These are phyloP conservation scores for Zootermopsis nevadensis DNA, from an alignment of 2,888 invertebrate species.

Conservation along the genomic window DNA sequence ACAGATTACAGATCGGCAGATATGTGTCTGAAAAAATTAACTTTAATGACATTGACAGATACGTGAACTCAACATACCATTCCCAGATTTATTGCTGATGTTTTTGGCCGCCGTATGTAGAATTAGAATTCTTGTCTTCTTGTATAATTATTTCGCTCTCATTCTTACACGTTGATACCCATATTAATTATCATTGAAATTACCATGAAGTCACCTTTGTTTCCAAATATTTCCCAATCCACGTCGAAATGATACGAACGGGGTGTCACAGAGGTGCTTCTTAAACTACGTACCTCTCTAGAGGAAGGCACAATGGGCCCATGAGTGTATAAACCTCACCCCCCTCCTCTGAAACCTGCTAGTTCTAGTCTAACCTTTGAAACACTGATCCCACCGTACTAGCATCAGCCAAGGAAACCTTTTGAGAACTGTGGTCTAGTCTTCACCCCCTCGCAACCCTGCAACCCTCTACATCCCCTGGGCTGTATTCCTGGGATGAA, in stretches of 20 bases:
- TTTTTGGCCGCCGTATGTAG: too few species aligned
- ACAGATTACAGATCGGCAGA: neutral
- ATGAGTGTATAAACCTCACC: neutral
- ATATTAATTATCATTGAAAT: neutral
- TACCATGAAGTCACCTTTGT: neutral
- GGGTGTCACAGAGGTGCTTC: constrained; percentile 10
- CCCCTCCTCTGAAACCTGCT: neutral
- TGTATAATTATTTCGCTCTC: neutral
- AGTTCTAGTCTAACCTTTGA: constrained; percentile 29
- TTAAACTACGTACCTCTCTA: neutral
- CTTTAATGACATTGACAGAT: too few species aligned
- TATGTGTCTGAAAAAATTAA: too few species aligned
- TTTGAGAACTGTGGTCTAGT: constrained; percentile 28
- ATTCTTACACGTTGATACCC: neutral
- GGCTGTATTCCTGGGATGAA: constrained; percentile 38
- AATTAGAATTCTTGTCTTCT: too few species aligned
- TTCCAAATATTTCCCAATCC: neutral
- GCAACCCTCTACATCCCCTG: constrained; percentile 37
- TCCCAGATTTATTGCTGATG: too few species aligned
- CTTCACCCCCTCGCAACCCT: neutral
- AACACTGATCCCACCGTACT: constrained; percentile 35
- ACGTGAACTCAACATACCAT: too few species aligned
- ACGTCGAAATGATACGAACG: neutral
- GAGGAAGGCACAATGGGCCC: neutral
- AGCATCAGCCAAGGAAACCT: constrained; percentile 19